Conservation (phyloP, 2,113 vertebrate genomes). For the Sylvietta virens region DNA sequence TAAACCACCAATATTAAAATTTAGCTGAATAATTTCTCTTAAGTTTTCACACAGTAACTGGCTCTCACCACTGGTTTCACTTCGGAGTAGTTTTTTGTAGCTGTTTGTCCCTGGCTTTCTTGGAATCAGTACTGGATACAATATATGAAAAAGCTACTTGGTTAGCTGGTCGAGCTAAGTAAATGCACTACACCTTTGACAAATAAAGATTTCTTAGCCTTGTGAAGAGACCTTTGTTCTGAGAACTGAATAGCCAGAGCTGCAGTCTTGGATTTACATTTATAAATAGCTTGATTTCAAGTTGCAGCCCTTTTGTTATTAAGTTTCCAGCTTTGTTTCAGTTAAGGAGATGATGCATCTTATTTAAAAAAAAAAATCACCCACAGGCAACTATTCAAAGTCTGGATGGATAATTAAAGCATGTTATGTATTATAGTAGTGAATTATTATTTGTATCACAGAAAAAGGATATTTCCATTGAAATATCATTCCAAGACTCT, state of each 20-base stretch:
- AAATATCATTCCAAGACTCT: background rate
- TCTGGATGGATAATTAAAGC: background rate
- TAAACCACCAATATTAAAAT: background rate
- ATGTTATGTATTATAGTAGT: background rate
- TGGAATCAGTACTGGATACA: background rate
- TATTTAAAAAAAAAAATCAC: background rate
- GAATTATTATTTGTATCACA: background rate
- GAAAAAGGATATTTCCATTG: background rate
- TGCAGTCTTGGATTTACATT: background rate
- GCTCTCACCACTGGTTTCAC: background rate
- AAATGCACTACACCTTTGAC: conserved; percentile 17
- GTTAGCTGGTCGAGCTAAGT: background rate
- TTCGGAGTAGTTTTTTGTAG: background rate
- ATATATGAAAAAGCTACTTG: background rate
- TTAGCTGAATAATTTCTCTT: background rate
- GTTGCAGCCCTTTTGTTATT: background rate
- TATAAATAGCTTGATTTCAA: background rate
- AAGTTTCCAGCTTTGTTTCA: background rate
- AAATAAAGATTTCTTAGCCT: conserved; percentile 1
- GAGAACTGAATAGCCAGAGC: background rate
- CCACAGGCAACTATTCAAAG: background rate
- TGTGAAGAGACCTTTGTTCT: conserved; percentile 14
- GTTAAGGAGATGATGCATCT: background rate
- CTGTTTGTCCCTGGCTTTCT: background rate
- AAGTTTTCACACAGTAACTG: background rate